These are phyloP conservation scores for Esox lucius DNA, from an alignment of 2,797 vertebrate genomes.

Conservation along the genomic window DNA sequence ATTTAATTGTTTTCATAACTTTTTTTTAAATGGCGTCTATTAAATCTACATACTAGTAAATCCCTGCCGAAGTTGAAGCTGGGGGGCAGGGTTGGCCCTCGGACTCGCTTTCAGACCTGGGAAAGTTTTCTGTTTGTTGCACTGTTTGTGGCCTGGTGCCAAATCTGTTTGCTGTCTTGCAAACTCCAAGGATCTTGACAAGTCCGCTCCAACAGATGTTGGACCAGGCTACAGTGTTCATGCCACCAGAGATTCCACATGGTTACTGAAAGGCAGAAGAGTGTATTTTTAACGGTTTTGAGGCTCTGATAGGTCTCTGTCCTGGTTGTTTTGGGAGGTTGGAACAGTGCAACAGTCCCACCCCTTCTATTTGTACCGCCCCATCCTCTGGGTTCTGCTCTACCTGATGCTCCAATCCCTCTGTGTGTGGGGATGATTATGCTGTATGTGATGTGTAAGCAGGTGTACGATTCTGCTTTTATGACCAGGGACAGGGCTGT, in stretches of 20 bases:
- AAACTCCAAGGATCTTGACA: background rate
- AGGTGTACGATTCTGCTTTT: conserved; percentile 9
- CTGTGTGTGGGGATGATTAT: conserved; percentile 15
- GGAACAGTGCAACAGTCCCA: conserved; percentile 62
- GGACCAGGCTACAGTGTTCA: conserved; percentile 36
- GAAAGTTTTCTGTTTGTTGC: conserved; percentile 56
- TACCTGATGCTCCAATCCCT: conserved; percentile 42
- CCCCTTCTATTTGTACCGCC: conserved; percentile 47
- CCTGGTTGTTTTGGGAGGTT: conserved; percentile 40
- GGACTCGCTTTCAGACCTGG: conserved; percentile 51
- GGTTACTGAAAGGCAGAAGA: conserved; percentile 55
- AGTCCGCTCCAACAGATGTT: background rate
- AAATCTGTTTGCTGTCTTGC: background rate
- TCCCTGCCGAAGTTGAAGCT: conserved; percentile 51
- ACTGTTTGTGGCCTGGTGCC: conserved; percentile 45
- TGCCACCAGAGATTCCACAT: conserved; percentile 70
- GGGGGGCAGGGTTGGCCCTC: conserved; percentile 59
- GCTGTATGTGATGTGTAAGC: conserved; percentile 30
- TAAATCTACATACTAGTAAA: conserved; percentile 50
- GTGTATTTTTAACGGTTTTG: conserved; percentile 24
- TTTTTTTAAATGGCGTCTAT: conserved; percentile 40
- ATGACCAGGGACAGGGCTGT: conserved; percentile 37
- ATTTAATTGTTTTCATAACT: conserved; percentile 70
- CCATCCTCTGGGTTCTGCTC: conserved; percentile 35
- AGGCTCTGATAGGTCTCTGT: conserved; percentile 51